Conservation (phyloP, 2,113 vertebrate genomes). For the Coregonus clupeaformis region DNA sequence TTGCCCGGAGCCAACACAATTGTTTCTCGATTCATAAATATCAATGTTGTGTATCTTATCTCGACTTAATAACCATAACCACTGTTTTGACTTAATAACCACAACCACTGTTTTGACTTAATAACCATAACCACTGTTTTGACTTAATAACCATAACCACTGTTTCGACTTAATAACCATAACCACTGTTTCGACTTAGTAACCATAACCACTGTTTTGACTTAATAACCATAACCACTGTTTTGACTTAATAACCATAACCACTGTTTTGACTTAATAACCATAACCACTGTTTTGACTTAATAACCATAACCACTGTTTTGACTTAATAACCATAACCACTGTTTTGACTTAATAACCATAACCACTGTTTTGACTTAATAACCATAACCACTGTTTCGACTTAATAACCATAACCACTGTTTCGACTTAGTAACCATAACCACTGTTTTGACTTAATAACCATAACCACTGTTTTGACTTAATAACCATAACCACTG, state of each 20-base stretch:
- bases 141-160: no score
- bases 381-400: no score
- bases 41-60: constrained; percentile 29
- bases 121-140: no score
- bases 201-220: no score
- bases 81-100: neutral
- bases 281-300: no score
- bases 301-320: no score
- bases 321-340: constrained; percentile 2
- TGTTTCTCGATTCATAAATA: constrained; percentile 51
- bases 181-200: neutral
- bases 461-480: no score
- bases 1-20: constrained; percentile 41
- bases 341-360: neutral
- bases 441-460: neutral
- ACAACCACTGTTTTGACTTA: no score
- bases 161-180: constrained; percentile 13
- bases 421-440: constrained; percentile 14
- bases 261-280: neutral
- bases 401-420: no score
- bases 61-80: constrained; percentile 8
- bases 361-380: no score
- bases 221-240: no score
- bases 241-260: constrained; percentile 5
- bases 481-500: no score